Evolutionary conservation across 2,888 invertebrate species (phyloP), one percentile per base, ranked within the genome.

Genomic region (Listrodromus nycthemerus): DNA sequence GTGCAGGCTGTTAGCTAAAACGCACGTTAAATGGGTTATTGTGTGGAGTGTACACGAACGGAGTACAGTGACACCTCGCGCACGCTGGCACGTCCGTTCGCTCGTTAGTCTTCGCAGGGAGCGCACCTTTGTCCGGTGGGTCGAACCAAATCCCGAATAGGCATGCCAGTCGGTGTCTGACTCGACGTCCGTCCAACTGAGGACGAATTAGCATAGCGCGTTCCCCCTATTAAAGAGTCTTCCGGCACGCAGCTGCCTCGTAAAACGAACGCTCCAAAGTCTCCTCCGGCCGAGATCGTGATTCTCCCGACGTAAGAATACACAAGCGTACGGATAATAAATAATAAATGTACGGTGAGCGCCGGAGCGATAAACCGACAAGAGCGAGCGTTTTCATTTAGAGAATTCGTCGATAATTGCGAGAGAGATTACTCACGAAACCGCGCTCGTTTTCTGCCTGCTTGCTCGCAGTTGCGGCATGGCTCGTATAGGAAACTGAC

Each of bases 91-190:
- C 82, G 82, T 84, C 55, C 82, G 75, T 79, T 65, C 63, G 78
- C 75, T 82, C 84, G 84, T 79, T 82, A 80, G 75, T 66, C 81
- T 67, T 79, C 77, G 73, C 50, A 70, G 69, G 58, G 52, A 86
- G 86, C 82, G 74, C 87, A 80, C 86, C 80, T 84, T 76, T 84
- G 83, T 80, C 82, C 81, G 86, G 76, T 30, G 76, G 76, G 63
- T 81, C 84, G 83, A 82, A 87, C 84, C 77, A 88, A 89, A 92
- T 91, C 90, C 89, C 78, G 88, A 90, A 90, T 90, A 89, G 89
- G 87, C 87, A 88, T 90, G 90, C 91, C 85, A 87, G 87, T 86
- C 89, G 86, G 83, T 88, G 90, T 88, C 87, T 88, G 82, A 82
- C 81, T 78, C 86, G 80, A 41, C 69, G 75, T 75, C 19, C 71